Evolutionary conservation across 2,113 vertebrate species (phyloP), one percentile per base, ranked within the genome.

Genomic region (Scophthalmus maximus): DNA sequence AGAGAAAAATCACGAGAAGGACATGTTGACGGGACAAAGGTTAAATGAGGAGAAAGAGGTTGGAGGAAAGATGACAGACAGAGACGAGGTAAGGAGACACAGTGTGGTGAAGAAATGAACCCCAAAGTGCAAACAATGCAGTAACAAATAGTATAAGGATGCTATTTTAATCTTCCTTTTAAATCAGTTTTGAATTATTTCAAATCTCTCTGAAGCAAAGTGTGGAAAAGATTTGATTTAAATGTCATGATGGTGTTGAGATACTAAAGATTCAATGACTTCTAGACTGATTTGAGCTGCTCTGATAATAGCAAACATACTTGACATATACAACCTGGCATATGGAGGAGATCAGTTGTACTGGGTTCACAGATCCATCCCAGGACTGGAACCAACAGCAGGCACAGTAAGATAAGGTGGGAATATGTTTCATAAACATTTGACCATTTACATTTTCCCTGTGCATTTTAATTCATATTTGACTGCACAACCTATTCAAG

Each of bases 31-130:
- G 61, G 63, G 55, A 34, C 65, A 50, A 55, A 27, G 56, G 49
- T 27, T 78, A 78, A 67, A 61, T 52, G n/a, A 70, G 29, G 30
- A 17, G 26, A 78, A 59, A 71, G 34, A 38, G 49, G 53, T 52
- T 40, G 20, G 9, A n/a, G 22, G 3, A 29, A 65, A 69, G 17
- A 55, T n/a, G 27, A 64, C 51, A 46, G 55, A 65, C 50, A 61
- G 38, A 34, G 51, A 51, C 27, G 18, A 34, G 18, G 22, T 15
- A 38, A 62, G 15, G 5, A 47, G 22, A 25, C 1, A 5, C 6
- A 46, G 14, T 5, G 9, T 5, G 32, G 9, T 5, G 32, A 34
- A 9, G 32, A 34, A 9, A 40, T 40, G 17, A 40, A 40, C 3
- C 36, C 14, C 36, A 40, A 40, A 15, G 36, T 40, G 5, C n/a